phyloP scores from a whole-genome alignment of 2,888 invertebrate genomes.

The Chesias legatella region DNA sequence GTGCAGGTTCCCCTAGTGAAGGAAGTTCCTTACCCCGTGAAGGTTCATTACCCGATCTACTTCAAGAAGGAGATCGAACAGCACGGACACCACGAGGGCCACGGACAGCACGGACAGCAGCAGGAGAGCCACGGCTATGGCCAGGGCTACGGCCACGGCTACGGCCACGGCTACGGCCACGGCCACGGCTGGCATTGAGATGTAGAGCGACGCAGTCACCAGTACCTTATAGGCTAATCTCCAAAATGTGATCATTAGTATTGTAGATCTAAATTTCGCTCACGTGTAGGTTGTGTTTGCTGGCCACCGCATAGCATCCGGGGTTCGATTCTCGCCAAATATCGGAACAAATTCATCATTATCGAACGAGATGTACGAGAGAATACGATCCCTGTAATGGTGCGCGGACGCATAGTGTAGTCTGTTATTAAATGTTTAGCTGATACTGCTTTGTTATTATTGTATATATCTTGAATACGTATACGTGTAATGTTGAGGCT shows the following conservation, averaged over 20 bases:
- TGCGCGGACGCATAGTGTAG: constrained; percentile 50
- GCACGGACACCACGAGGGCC: constrained; percentile 57
- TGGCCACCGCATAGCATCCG: constrained; percentile 17
- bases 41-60: constrained; percentile 84
- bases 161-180: constrained; percentile 27
- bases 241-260: constrained; percentile 77
- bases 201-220: constrained; percentile 40
- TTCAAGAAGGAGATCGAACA: constrained; percentile 81
- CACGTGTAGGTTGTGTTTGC: constrained; percentile 51
- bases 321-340: background rate
- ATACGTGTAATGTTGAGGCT: constrained; percentile 61
- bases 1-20: constrained; percentile 87
- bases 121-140: constrained; percentile 34
- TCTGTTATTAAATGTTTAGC: constrained; percentile 73
- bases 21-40: constrained; percentile 88
- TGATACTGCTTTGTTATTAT: constrained; percentile 65
- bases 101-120: constrained; percentile 54
- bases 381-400: constrained; percentile 5
- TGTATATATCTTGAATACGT: constrained; percentile 52
- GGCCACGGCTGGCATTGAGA: constrained; percentile 71
- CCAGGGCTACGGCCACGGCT: constrained; percentile 48
- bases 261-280: constrained; percentile 62
- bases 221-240: constrained; percentile 78
- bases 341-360: too few relatives aligned
- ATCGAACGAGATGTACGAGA: too few relatives aligned